Percentiles rank a stretch among this genome's conserved stretches.
These are phyloP conservation scores for Rhamnusium bicolor DNA, from an alignment of 2,888 invertebrate genomes.

Conservation along the genomic window DNA sequence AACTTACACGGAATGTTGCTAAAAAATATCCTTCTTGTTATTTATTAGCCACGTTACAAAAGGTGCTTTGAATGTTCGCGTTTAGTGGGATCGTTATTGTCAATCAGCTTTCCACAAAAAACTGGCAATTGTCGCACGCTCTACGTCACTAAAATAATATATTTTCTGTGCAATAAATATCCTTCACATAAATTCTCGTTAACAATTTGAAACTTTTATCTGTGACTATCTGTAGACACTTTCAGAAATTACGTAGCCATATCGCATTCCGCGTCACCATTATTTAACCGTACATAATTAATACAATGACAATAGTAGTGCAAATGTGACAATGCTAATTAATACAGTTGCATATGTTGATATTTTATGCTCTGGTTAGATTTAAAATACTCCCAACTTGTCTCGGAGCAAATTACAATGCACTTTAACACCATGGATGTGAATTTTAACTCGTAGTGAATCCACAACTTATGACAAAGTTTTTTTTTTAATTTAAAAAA, in stretches of 20 bases:
- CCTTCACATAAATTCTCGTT: not conserved
- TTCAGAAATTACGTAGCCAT: not conserved
- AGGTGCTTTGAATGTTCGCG: too few species aligned
- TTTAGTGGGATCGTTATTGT: too few species aligned
- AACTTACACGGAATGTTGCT: too few species aligned
- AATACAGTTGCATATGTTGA: conserved; percentile 12
- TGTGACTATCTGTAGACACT: not conserved
- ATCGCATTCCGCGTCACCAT: not conserved
- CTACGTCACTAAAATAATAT: not conserved
- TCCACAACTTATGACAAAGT: too few species aligned
- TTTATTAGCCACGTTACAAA: too few species aligned
- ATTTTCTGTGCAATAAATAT: not conserved
- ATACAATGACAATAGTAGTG: conserved; percentile 1
- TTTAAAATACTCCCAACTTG: not conserved
- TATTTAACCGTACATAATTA: not conserved
- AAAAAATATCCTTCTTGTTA: too few species aligned
- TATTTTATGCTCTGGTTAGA: conserved; percentile 7
- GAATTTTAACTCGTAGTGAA: not conserved
- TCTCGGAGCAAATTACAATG: conserved; percentile 14
- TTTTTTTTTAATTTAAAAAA: too few species aligned
- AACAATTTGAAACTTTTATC: conserved; percentile 4
- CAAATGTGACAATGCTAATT: conserved; percentile 18
- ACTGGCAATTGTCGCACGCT: not conserved
- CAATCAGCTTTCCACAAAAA: not conserved
- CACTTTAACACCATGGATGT: not conserved